Evolutionary conservation across 2,888 invertebrate species (phyloP).

Genomic region (Malthinus seriepunctatus): DNA sequence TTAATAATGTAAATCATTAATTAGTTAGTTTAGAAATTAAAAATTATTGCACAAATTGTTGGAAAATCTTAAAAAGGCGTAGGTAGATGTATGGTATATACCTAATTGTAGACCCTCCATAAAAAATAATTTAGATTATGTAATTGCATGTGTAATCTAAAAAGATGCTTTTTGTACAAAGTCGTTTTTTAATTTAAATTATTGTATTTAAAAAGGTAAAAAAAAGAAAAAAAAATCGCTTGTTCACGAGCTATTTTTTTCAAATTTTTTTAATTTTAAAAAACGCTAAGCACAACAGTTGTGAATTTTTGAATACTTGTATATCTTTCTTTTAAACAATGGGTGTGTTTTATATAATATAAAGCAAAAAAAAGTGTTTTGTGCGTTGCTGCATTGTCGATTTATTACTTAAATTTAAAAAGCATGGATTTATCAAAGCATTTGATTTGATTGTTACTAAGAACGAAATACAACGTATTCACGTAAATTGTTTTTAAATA

Average conservation of each 20-base stretch:
- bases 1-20: slow-evolving; percentile 28
- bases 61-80: slow-evolving; percentile 36
- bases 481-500: slow-evolving; percentile 16
- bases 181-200: slow-evolving; percentile 45
- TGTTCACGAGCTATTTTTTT: slow-evolving; percentile 36
- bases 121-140: slow-evolving; percentile 51
- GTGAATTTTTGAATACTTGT: slow-evolving; percentile 38
- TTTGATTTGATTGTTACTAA: slow-evolving; percentile 37
- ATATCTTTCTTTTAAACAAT: slow-evolving; percentile 47
- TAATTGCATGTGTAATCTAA: slow-evolving; percentile 53
- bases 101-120: slow-evolving; percentile 51
- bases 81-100: slow-evolving; percentile 54
- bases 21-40: slow-evolving; percentile 20
- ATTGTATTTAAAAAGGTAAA: slow-evolving; percentile 3
- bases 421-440: slow-evolving; percentile 46
- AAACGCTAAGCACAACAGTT: slow-evolving; percentile 24
- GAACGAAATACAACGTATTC: slow-evolving; percentile 45
- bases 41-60: slow-evolving; percentile 24
- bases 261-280: slow-evolving; percentile 12
- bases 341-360: slow-evolving; percentile 37
- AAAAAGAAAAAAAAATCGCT: slow-evolving; percentile 36
- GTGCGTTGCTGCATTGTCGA: slow-evolving; percentile 26
- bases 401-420: slow-evolving; percentile 46
- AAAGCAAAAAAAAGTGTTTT: slow-evolving; percentile 26
- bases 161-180: slow-evolving; percentile 55